Base-by-base conservation (phyloP, 2,888 invertebrate genomes). In the Sepioteuthis lessoniana region DNA sequence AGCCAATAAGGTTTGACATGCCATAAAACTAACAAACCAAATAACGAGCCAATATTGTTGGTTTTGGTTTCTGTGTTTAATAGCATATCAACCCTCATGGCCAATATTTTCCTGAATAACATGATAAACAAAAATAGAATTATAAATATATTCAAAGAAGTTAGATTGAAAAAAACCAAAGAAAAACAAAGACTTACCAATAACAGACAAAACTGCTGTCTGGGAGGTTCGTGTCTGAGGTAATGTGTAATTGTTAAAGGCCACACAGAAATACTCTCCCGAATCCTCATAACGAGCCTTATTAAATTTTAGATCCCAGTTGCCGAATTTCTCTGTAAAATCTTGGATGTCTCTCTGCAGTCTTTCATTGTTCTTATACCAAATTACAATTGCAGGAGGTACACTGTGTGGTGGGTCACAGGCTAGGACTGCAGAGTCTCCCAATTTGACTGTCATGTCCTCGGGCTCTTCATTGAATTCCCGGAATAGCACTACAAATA, bases 381-480 rank as follows among this genome's bases (percentile, higher is more conserved):
- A 97, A 38, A 95, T 95, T 93, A 97, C 96, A 35, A 94, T 95
- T 28, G 97, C 97, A 8, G 96, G 94, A 21, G 97, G 97, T 76
- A 96, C 95, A 93, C 97, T 97, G 94, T 95, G 94, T n/a, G 97
- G 97, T 76, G 97, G 96, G 31, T 95, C 95, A 94, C 97, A 97
- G 25, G 95, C 95, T 35, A 97, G 95, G 35, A 95, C 95, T n/a
- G 96, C 96, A 37, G 95, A 94, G 42, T 95, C 95, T 1, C 97
- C 96, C 47, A 96, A 96, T 31, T 96, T 94, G 8, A 95, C 95
- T 94, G 93, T 95, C 16, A 95, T 94, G 93, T 95, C 95, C 13
- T 94, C 91, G 31, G 97, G 97, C n/a, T 96, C 94, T 38, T 94
- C 94, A 46, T 76, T 93, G 94, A 97, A 97, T 21, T 94, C 94